These are phyloP conservation scores for Brachionus sp. DNA, from an alignment of 1,140 invertebrate species.

Conservation along the genomic window DNA sequence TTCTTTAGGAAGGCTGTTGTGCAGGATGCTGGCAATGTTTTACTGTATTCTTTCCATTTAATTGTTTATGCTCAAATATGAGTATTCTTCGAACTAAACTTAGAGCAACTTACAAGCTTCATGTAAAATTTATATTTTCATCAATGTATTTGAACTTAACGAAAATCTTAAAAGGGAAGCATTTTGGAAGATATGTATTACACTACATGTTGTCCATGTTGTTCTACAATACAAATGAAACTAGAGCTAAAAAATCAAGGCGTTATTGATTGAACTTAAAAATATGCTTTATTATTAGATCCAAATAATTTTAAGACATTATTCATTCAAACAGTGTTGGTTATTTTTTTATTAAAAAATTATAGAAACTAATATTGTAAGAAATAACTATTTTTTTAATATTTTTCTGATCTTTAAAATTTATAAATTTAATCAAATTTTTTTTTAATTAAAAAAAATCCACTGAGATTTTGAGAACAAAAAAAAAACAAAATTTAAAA, in stretches of 20 bases:
- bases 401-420: too few species aligned
- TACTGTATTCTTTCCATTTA: neutral
- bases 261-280: neutral
- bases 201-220: conserved; percentile 17
- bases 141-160: neutral
- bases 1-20: neutral
- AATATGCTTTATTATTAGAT: neutral
- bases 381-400: too few species aligned
- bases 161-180: conserved; percentile 12
- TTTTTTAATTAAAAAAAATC: too few species aligned
- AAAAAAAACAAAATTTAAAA: too few species aligned
- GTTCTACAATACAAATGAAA: conserved; percentile 19
- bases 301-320: neutral
- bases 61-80: conserved; percentile 19
- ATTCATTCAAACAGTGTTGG: too few species aligned
- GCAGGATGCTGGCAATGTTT: conserved; percentile 42
- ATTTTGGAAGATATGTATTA: conserved; percentile 1
- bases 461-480: too few species aligned
- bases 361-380: too few species aligned
- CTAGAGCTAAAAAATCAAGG: conserved; percentile 3
- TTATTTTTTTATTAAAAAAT: too few species aligned
- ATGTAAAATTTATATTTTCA: conserved; percentile 5
- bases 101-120: conserved; percentile 20
- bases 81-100: conserved; percentile 18
- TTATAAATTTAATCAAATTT: too few species aligned